Conservation (phyloP, 1,140 invertebrate species). For the Drosophila parvula region DNA sequence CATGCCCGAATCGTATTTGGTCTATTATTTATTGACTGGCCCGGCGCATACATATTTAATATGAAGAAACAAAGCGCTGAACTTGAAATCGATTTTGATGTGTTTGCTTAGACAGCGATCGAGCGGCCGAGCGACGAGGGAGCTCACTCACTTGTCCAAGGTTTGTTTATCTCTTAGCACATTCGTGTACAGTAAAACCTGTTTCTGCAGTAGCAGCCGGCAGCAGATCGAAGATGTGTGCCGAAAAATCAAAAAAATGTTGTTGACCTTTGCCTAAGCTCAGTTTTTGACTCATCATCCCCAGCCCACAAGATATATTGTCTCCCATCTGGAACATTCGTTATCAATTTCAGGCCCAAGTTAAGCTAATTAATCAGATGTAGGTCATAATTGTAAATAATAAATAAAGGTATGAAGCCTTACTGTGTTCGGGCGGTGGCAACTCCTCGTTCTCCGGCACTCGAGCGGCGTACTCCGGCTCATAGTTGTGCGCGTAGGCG, state of each 20-base stretch:
- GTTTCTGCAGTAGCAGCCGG: constrained; percentile 51
- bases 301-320: neutral
- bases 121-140: neutral
- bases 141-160: constrained; percentile 46
- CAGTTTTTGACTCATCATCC: constrained; percentile 38
- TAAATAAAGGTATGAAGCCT: constrained; percentile 29
- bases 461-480: constrained; percentile 68
- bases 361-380: neutral
- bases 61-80: constrained; percentile 65
- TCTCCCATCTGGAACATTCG: constrained; percentile 14
- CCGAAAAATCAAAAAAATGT: constrained; percentile 60
- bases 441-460: constrained; percentile 73
- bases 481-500: constrained; percentile 80
- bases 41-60: constrained; percentile 47
- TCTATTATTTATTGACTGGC: constrained; percentile 54
- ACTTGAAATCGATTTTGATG: constrained; percentile 78
- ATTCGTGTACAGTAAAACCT: constrained; percentile 60
- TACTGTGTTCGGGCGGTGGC: constrained; percentile 63
- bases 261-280: constrained; percentile 62
- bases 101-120: constrained; percentile 45
- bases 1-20: constrained; percentile 57
- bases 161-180: constrained; percentile 78
- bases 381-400: neutral
- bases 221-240: constrained; percentile 39
- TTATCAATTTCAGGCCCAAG: neutral